These are phyloP conservation scores for Drosophila barbarae DNA, from an alignment of 2,888 invertebrate genomes.

Conservation along the genomic window DNA sequence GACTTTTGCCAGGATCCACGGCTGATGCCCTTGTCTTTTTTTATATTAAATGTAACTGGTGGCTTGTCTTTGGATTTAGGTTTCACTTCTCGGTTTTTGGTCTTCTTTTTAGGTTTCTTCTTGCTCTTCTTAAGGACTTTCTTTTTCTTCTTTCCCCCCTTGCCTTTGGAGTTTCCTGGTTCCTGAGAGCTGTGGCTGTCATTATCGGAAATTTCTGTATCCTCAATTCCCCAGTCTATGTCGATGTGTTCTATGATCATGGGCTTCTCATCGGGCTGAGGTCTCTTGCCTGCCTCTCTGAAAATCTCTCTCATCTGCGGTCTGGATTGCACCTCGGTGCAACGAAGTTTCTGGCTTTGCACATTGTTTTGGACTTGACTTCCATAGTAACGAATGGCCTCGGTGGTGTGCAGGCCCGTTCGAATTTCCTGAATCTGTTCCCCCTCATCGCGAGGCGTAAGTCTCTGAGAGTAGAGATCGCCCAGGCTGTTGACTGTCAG, in stretches of 20 bases:
- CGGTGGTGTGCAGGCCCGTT: slow-evolving; percentile 49
- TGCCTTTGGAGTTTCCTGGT: not conserved
- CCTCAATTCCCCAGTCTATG: slow-evolving; percentile 49
- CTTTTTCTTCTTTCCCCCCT: not conserved
- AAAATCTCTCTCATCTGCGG: slow-evolving; percentile 50
- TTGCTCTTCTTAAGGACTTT: not conserved
- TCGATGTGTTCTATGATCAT: slow-evolving; percentile 37
- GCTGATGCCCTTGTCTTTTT: slow-evolving; percentile 28
- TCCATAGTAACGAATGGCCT: slow-evolving; percentile 58
- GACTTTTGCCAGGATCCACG: slow-evolving; percentile 65
- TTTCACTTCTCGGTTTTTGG: not conserved
- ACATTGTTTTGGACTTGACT: slow-evolving; percentile 45
- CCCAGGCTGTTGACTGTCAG: slow-evolving; percentile 74
- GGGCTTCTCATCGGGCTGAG: slow-evolving; percentile 46
- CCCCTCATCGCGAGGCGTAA: slow-evolving; percentile 39
- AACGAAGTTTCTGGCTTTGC: slow-evolving; percentile 42
- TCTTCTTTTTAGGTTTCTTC: slow-evolving; percentile 1
- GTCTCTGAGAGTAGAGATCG: slow-evolving; percentile 68
- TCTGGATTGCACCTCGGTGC: slow-evolving; percentile 60
- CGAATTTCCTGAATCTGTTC: slow-evolving; percentile 41
- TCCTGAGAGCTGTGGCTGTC: not conserved
- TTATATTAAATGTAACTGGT: not conserved
- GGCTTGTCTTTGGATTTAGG: not conserved
- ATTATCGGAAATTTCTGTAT: slow-evolving; percentile 6
- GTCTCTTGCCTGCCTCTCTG: slow-evolving; percentile 15